A percentile compares a stretch with the other conserved stretches of the same genome.
phyloP scores from a whole-genome alignment of 2,888 invertebrate genomes.

The Acleris laterana region DNA sequence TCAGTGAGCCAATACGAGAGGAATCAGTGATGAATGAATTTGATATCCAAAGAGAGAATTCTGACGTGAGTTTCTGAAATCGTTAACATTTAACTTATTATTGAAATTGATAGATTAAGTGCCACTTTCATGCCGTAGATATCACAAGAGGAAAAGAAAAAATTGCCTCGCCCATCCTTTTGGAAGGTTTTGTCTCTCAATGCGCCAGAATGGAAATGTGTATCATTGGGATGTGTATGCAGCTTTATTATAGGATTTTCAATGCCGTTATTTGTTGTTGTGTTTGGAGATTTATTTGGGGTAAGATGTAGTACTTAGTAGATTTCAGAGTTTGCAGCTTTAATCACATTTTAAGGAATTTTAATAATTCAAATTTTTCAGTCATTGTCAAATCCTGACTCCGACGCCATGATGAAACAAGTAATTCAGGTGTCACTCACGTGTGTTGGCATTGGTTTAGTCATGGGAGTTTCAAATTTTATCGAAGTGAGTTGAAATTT shows the following conservation, averaged over 20 bases:
- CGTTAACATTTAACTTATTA: background rate
- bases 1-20: conserved; percentile 28
- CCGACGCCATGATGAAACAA: conserved; percentile 51
- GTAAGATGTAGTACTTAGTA: conserved; percentile 63
- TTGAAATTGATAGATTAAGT: background rate
- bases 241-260: conserved; percentile 86
- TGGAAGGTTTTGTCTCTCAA: conserved; percentile 82
- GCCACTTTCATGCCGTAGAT: background rate
- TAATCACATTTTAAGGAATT: background rate
- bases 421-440: conserved; percentile 49
- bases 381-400: conserved; percentile 56
- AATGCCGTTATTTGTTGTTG: conserved; percentile 87
- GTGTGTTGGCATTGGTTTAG: conserved; percentile 52
- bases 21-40: conserved; percentile 44
- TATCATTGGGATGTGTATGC: conserved; percentile 82
- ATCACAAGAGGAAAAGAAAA: conserved; percentile 37
- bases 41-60: conserved; percentile 27
- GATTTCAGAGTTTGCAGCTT: background rate
- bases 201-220: conserved; percentile 85
- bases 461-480: conserved; percentile 54
- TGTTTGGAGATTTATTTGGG: conserved; percentile 88
- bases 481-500: conserved; percentile 49
- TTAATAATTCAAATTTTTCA: conserved; percentile 42
- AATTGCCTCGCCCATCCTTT: conserved; percentile 58
- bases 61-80: conserved; percentile 15